Conservation (phyloP, 2,888 invertebrate species). For the Agrochola macilenta region DNA sequence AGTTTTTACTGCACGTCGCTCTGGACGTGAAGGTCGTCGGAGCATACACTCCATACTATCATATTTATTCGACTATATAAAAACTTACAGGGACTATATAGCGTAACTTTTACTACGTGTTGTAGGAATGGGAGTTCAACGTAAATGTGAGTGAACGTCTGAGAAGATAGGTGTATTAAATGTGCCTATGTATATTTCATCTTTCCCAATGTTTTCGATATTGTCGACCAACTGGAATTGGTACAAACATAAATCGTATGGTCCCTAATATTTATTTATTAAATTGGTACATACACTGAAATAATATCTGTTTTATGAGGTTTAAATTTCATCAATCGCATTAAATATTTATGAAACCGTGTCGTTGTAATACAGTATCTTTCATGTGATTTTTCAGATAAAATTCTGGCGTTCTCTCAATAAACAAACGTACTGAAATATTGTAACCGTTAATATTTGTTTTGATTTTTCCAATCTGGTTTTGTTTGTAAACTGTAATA, state of each 20-base stretch:
- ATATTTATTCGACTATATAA: constrained; percentile 42
- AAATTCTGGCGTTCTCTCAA: constrained; percentile 16
- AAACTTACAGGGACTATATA: constrained; percentile 17
- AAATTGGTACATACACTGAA: not conserved
- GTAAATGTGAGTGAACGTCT: not conserved
- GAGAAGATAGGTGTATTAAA: not conserved
- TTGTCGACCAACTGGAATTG: not conserved
- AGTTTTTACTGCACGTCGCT: constrained; percentile 53
- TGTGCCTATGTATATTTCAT: not conserved
- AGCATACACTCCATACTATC: constrained; percentile 37
- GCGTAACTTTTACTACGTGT: constrained; percentile 8
- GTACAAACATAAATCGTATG: not conserved
- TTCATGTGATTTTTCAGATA: constrained; percentile 32
- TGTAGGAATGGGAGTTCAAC: not conserved
- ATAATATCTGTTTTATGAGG: constrained; percentile 22
- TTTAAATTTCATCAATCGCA: constrained; percentile 25
- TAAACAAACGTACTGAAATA: constrained; percentile 9
- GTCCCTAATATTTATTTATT: constrained; percentile 8
- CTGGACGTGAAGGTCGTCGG: constrained; percentile 42
- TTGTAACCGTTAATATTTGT: constrained; percentile 15
- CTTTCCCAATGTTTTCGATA: not conserved
- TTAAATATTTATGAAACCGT: constrained; percentile 46
- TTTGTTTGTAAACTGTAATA: not conserved
- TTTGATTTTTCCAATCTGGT: constrained; percentile 6
- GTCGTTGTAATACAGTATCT: constrained; percentile 21